These are phyloP conservation scores for Beris chalybata DNA, from an alignment of 2,888 invertebrate species.

Conservation along the genomic window DNA sequence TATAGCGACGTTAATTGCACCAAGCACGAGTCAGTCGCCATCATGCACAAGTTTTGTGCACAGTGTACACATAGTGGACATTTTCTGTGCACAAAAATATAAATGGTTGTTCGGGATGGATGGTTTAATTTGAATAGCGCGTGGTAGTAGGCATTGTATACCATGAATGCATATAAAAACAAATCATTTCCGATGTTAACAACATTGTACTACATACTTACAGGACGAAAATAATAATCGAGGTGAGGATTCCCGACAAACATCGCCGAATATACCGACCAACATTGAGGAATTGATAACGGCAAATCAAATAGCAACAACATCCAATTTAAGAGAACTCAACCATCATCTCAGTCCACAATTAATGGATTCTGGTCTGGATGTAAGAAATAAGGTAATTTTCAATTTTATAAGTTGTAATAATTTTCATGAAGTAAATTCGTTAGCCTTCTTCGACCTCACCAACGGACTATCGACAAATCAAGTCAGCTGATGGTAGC, in stretches of 20 bases:
- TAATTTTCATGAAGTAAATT: conserved; percentile 13
- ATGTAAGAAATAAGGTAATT: conserved; percentile 8
- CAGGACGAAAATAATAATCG: conserved; percentile 54
- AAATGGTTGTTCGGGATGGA: too few species aligned
- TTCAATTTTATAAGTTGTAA: background rate
- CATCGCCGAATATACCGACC: conserved; percentile 16
- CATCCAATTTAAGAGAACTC: conserved; percentile 34
- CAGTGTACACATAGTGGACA: too few species aligned
- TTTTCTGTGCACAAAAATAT: too few species aligned
- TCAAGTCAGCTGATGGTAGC: conserved; percentile 56
- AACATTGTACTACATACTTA: background rate
- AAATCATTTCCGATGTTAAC: too few species aligned
- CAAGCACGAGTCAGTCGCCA: too few species aligned
- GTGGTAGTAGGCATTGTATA: too few species aligned
- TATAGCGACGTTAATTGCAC: too few species aligned
- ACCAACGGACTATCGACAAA: conserved; percentile 46
- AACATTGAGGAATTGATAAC: conserved; percentile 36
- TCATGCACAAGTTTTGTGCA: too few species aligned
- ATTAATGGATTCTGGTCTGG: background rate
- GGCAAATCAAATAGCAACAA: conserved; percentile 35
- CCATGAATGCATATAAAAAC: too few species aligned
- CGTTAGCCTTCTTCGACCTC: conserved; percentile 26
- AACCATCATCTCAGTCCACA: conserved; percentile 22
- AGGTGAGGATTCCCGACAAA: conserved; percentile 43
- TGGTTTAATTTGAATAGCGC: too few species aligned